Conservation (phyloP, 2,797 vertebrate genomes). For the Coreius guichenoti region DNA sequence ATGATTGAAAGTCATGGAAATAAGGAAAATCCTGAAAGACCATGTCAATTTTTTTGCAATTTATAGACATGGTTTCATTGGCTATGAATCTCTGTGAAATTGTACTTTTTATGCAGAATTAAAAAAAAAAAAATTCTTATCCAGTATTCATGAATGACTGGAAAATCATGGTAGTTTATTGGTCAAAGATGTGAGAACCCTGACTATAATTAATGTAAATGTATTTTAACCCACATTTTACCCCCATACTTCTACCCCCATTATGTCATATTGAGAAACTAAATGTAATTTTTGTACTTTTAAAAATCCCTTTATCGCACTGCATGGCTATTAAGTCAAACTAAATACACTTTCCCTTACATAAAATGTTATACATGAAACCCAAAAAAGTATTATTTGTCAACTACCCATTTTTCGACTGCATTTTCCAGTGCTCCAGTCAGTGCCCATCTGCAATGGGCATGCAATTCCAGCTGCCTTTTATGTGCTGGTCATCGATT, state of each 20-base stretch:
- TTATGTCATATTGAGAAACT: too few relatives aligned
- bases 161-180: not conserved
- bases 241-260: not conserved
- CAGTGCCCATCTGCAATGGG: not conserved
- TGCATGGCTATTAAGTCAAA: not conserved
- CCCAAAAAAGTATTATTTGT: not conserved
- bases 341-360: not conserved
- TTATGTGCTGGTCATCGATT: slow-evolving; percentile 25
- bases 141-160: not conserved
- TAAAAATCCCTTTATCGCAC: not conserved
- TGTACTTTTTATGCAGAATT: not conserved
- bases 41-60: not conserved
- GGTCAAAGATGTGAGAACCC: not conserved
- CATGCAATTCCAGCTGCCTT: slow-evolving; percentile 22
- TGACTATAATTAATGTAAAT: not conserved
- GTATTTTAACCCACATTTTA: not conserved
- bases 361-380: not conserved
- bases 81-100: not conserved
- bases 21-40: not conserved
- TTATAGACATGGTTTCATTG: not conserved
- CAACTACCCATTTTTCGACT: not conserved
- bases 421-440: not conserved
- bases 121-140: not conserved
- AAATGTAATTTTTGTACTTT: not conserved
- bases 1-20: not conserved